Evolutionary conservation across 2,797 vertebrate species (phyloP).

Genomic region (Bryconaethiops microstoma): DNA sequence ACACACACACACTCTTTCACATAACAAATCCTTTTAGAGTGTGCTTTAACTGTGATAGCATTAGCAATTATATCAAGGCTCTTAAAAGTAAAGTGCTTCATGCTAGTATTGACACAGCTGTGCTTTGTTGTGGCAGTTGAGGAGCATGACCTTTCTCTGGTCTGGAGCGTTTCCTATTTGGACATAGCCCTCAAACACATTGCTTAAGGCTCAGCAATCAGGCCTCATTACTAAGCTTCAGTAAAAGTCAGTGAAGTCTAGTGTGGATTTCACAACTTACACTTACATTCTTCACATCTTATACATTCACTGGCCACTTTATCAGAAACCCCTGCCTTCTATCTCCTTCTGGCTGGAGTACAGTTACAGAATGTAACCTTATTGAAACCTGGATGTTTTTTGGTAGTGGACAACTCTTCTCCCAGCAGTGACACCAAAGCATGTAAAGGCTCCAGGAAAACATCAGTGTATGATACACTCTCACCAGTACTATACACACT

Average conservation of each 20-base stretch:
- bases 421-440: no score
- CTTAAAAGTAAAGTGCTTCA: constrained; percentile 24
- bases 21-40: constrained; percentile 40
- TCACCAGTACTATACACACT: no score
- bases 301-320: neutral
- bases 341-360: neutral
- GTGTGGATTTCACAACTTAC: neutral
- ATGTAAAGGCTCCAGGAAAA: no score
- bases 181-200: neutral
- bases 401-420: no score
- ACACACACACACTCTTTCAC: neutral
- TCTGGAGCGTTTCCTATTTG: neutral
- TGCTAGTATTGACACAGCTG: constrained; percentile 29
- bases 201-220: constrained; percentile 8
- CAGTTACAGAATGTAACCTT: neutral
- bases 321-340: neutral
- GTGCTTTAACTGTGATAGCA: constrained; percentile 7
- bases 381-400: neutral
- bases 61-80: constrained; percentile 26
- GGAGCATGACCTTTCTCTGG: constrained; percentile 10
- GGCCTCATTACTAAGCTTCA: constrained; percentile 9
- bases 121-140: constrained; percentile 2
- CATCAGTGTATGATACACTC: no score
- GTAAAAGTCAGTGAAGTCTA: neutral
- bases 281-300: neutral